phyloP scores from a whole-genome alignment of 2,797 vertebrate species.

The Silurus aristotelis region DNA sequence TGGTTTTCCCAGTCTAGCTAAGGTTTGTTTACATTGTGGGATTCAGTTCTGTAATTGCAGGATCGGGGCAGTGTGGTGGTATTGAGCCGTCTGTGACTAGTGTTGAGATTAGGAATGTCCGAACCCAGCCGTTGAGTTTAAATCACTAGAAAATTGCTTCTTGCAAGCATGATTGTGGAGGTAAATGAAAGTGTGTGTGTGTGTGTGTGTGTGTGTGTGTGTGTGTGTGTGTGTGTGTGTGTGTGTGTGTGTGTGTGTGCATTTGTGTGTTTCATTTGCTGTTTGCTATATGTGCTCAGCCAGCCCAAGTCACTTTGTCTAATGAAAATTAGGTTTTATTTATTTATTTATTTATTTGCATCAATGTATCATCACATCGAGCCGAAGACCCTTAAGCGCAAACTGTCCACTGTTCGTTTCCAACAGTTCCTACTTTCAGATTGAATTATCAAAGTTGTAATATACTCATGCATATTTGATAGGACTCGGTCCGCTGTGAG shows the following conservation, averaged over 20 bases:
- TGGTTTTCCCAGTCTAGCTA: conserved; percentile 21
- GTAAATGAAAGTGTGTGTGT: conserved; percentile 57
- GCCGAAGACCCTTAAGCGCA: not conserved
- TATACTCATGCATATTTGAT: conserved; percentile 35
- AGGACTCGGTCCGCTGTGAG: not conserved
- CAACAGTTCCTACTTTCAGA: conserved; percentile 10
- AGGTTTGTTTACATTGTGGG: conserved; percentile 50
- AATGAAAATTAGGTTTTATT: not conserved
- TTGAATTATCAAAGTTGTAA: conserved; percentile 32
- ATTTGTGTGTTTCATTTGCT: not conserved
- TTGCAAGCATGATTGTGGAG: conserved; percentile 58
- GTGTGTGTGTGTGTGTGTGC: conserved; percentile 17
- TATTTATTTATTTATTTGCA: conserved; percentile 29
- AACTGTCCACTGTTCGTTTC: conserved; percentile 25
- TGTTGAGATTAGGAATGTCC: conserved; percentile 53
- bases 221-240: conserved; percentile 16
- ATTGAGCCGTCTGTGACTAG: conserved; percentile 46
- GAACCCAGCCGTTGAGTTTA: conserved; percentile 51
- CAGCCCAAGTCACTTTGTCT: conserved; percentile 1
- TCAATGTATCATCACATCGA: conserved; percentile 5
- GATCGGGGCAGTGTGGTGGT: conserved; percentile 42
- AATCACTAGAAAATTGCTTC: conserved; percentile 63
- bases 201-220: not conserved
- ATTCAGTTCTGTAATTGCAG: conserved; percentile 54
- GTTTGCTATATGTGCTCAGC: not conserved